A percentile compares a stretch with the other conserved stretches of the same genome.
Conservation (phyloP, 2,797 vertebrate genomes). For the Siniperca scherzeri region DNA sequence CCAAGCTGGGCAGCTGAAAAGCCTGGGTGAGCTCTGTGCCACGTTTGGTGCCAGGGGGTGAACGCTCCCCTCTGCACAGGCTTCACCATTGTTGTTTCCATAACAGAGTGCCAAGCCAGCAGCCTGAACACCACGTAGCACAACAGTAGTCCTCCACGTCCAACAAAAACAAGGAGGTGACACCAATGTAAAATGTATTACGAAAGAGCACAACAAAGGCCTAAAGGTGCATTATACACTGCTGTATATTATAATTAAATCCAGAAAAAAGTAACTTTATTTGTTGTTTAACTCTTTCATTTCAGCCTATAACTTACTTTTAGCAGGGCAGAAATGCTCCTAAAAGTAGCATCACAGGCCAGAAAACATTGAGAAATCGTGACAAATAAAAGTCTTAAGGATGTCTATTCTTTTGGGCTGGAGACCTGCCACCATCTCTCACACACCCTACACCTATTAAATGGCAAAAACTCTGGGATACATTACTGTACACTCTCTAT, state of each 20-base stretch:
- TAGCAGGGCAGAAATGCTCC: neutral
- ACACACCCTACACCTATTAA: neutral
- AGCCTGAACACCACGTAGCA: slow-evolving; percentile 41
- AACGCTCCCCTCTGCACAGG: slow-evolving; percentile 70
- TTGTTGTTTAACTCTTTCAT: neutral
- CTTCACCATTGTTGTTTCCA: slow-evolving; percentile 80
- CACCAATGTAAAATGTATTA: neutral
- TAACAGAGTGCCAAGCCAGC: slow-evolving; percentile 71
- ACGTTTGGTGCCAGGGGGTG: slow-evolving; percentile 77
- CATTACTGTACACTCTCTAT: neutral
- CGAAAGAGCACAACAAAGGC: neutral
- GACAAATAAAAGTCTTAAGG: neutral
- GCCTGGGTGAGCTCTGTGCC: slow-evolving; percentile 66
- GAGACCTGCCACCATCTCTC: neutral
- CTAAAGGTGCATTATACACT: neutral
- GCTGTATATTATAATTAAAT: neutral
- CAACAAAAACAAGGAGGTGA: slow-evolving; percentile 41
- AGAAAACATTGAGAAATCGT: neutral
- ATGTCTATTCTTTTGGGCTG: neutral
- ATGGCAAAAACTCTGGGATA: neutral
- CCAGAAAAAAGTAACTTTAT: neutral
- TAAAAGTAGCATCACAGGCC: neutral
- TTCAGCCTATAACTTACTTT: neutral
- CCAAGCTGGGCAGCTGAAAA: slow-evolving; percentile 58
- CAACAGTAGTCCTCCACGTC: slow-evolving; percentile 33